These are phyloP conservation scores for Conus ventricosus DNA, from an alignment of 1,140 invertebrate genomes.

Conservation along the genomic window DNA sequence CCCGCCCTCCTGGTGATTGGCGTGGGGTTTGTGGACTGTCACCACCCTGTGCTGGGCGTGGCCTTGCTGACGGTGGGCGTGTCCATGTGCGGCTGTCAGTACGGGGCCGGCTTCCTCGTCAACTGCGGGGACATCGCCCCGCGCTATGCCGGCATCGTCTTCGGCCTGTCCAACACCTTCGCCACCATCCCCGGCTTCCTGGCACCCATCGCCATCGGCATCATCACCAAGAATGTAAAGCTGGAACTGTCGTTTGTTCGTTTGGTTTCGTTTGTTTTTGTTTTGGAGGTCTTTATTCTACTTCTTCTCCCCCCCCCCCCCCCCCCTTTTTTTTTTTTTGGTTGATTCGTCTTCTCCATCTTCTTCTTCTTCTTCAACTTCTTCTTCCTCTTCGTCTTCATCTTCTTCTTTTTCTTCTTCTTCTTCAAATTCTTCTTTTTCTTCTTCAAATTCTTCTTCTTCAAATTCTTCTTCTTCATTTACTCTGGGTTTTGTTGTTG, in stretches of 20 bases:
- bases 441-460: too few relatives aligned
- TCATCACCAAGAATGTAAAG: constrained; percentile 61
- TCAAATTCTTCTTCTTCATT: too few relatives aligned
- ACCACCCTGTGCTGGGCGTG: constrained; percentile 24
- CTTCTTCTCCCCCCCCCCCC: too few relatives aligned
- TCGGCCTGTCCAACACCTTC: constrained; percentile 70
- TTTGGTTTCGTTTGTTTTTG: too few relatives aligned
- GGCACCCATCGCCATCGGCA: constrained; percentile 63
- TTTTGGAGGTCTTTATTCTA: too few relatives aligned
- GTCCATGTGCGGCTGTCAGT: constrained; percentile 26
- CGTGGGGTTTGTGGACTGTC: constrained; percentile 43
- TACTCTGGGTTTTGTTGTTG: too few relatives aligned
- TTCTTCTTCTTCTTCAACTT: too few relatives aligned
- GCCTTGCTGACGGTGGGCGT: constrained; percentile 19
- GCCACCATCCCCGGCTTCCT: constrained; percentile 68
- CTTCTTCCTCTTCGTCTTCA: too few relatives aligned
- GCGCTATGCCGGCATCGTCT: constrained; percentile 64
- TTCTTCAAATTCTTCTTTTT: too few relatives aligned
- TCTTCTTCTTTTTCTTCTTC: too few relatives aligned
- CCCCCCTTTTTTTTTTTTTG: too few relatives aligned
- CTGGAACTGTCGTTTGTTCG: not conserved
- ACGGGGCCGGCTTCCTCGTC: constrained; percentile 40
- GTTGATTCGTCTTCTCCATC: too few relatives aligned
- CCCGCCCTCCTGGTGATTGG: constrained; percentile 41
- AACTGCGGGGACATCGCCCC: constrained; percentile 48